These are phyloP conservation scores for Ptilorrhoa leucosticta DNA, from an alignment of 2,113 vertebrate genomes.

Conservation along the genomic window DNA sequence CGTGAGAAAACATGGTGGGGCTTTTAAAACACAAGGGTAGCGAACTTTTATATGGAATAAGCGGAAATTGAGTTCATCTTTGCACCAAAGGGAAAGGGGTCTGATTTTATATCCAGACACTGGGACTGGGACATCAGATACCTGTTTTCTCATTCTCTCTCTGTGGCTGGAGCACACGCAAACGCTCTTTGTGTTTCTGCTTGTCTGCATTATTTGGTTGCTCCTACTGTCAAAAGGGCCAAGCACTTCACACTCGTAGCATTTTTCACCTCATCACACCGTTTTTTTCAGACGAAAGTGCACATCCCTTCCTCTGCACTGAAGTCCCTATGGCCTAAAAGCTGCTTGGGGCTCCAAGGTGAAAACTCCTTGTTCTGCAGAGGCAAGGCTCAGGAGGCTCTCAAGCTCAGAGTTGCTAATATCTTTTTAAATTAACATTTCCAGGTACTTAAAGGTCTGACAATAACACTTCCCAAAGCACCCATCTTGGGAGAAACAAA, in stretches of 20 bases:
- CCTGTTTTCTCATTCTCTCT: background rate
- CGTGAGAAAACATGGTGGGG: background rate
- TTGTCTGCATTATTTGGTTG: background rate
- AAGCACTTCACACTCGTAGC: accelerated
- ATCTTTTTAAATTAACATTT: background rate
- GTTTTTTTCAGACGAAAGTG: background rate
- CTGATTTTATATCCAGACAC: background rate
- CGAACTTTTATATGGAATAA: background rate
- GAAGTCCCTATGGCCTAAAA: accelerated
- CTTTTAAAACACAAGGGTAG: background rate
- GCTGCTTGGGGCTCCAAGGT: background rate
- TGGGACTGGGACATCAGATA: background rate
- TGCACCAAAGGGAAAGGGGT: background rate
- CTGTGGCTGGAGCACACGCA: accelerated
- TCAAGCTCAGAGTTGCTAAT: background rate
- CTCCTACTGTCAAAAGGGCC: background rate
- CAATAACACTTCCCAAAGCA: background rate
- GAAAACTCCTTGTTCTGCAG: background rate
- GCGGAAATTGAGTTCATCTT: background rate
- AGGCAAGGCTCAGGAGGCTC: background rate
- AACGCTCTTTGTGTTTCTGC: background rate
- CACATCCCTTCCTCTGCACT: background rate
- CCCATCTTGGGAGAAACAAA: background rate
- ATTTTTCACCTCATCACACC: background rate
- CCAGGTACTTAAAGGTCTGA: background rate